These are phyloP conservation scores for Amorpha juglandis DNA, from an alignment of 2,888 invertebrate genomes.

Conservation along the genomic window DNA sequence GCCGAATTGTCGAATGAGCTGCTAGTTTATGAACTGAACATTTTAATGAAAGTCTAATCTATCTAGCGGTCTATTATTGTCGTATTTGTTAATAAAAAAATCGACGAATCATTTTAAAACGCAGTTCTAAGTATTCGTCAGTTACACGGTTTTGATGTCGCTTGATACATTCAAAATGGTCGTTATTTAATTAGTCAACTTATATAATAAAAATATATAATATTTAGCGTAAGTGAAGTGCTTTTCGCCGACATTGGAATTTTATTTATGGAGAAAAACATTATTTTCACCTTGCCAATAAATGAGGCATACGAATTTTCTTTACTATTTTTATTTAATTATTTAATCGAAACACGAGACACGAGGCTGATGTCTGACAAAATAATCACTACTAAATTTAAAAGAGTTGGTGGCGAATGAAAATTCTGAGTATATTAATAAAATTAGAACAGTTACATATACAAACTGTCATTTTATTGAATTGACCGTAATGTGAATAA, in stretches of 20 bases:
- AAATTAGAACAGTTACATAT: too few relatives aligned
- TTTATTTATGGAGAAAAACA: conserved; percentile 56
- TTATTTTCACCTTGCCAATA: conserved; percentile 59
- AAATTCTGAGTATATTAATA: too few relatives aligned
- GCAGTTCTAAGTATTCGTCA: neutral
- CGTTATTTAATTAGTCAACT: conserved; percentile 64
- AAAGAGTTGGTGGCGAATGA: too few relatives aligned
- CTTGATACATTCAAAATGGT: conserved; percentile 28
- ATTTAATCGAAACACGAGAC: conserved; percentile 32
- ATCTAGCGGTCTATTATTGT: neutral
- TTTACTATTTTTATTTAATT: conserved; percentile 46
- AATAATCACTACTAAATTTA: neutral
- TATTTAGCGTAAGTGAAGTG: conserved; percentile 64
- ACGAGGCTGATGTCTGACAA: neutral
- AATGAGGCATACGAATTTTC: conserved; percentile 58
- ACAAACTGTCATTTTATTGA: too few relatives aligned
- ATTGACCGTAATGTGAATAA: too few relatives aligned
- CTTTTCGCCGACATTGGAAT: conserved; percentile 66
- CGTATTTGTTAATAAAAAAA: neutral
- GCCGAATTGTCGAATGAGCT: neutral
- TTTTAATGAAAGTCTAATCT: neutral
- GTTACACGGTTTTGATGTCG: neutral
- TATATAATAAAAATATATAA: conserved; percentile 63
- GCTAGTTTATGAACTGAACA: neutral
- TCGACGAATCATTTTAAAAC: too few relatives aligned